These are phyloP conservation scores for Albula goreensis DNA, from an alignment of 2,113 vertebrate genomes.

Conservation along the genomic window DNA sequence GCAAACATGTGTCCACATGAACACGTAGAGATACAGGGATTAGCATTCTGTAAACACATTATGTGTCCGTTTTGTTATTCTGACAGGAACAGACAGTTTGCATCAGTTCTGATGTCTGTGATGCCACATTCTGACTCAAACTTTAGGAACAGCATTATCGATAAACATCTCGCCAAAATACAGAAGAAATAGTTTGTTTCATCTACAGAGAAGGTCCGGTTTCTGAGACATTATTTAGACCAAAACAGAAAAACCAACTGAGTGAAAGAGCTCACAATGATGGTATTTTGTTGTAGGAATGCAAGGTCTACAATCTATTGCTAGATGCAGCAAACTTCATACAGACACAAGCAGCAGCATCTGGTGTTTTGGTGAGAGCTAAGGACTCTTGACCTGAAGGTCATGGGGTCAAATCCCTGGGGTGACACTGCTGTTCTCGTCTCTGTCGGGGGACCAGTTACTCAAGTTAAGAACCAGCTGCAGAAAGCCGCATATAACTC, in stretches of 20 bases:
- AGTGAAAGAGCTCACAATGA: not conserved
- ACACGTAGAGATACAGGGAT: not conserved
- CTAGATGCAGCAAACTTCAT: not conserved
- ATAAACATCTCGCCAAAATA: no score
- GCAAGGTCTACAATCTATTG: not conserved
- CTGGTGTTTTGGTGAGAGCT: not conserved
- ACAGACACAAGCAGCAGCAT: not conserved
- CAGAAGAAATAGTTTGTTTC: no score
- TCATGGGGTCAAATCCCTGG: not conserved
- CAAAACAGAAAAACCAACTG: no score
- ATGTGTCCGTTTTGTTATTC: no score
- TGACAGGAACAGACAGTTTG: no score
- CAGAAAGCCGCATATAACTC: not conserved
- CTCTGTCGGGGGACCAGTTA: not conserved
- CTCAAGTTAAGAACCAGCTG: not conserved
- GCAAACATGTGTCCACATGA: not conserved
- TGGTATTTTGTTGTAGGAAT: slow-evolving; percentile 4
- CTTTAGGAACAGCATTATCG: no score
- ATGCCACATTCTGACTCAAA: no score
- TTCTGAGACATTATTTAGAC: no score
- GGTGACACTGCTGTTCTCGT: not conserved
- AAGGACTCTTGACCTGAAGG: not conserved
- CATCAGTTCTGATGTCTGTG: no score
- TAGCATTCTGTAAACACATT: no score
- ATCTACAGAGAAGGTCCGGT: no score